A percentile compares a stretch with the other conserved stretches of the same genome.
phyloP scores from a whole-genome alignment of 2,888 invertebrate species.

The Callyntrura sp. region DNA sequence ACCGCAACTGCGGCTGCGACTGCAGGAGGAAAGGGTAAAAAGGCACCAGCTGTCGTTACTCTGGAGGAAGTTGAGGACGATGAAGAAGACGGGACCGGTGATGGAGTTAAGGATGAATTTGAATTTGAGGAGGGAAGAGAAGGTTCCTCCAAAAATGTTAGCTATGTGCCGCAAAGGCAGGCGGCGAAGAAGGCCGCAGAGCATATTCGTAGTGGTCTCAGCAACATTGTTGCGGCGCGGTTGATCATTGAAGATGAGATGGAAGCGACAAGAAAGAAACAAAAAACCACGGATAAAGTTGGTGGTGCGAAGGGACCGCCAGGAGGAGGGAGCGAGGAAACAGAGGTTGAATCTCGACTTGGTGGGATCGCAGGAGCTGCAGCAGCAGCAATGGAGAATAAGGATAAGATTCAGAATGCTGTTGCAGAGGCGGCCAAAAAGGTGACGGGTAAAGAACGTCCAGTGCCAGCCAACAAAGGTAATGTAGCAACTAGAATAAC shows the following conservation, averaged over 20 bases:
- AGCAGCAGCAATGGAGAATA: background rate
- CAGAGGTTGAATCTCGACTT: conserved; percentile 37
- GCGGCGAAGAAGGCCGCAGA: conserved; percentile 97
- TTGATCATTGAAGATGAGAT: conserved; percentile 84
- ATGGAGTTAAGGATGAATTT: conserved; percentile 86
- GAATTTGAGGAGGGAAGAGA: conserved; percentile 88
- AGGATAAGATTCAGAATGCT: conserved; percentile 61
- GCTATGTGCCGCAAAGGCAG: conserved; percentile 95
- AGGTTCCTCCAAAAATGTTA: conserved; percentile 87
- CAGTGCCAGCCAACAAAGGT: conserved; percentile 65
- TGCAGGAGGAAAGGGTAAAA: conserved; percentile 12
- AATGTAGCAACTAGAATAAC: background rate
- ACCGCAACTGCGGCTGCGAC: background rate
- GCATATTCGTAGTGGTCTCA: conserved; percentile 90
- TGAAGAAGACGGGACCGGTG: conserved; percentile 69
- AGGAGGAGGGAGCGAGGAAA: conserved; percentile 48
- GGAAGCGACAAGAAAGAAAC: conserved; percentile 83
- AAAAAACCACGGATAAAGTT: conserved; percentile 55
- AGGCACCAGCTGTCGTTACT: conserved; percentile 76
- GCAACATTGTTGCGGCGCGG: conserved; percentile 82
- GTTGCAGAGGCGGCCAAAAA: conserved; percentile 66
- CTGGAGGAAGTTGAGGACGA: conserved; percentile 30
- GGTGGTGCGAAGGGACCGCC: background rate
- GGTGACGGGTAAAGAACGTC: conserved; percentile 64
- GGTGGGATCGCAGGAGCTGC: background rate